Evolutionary conservation across 2,113 vertebrate genomes (phyloP).

Genomic region (Entosphenus tridentatus): DNA sequence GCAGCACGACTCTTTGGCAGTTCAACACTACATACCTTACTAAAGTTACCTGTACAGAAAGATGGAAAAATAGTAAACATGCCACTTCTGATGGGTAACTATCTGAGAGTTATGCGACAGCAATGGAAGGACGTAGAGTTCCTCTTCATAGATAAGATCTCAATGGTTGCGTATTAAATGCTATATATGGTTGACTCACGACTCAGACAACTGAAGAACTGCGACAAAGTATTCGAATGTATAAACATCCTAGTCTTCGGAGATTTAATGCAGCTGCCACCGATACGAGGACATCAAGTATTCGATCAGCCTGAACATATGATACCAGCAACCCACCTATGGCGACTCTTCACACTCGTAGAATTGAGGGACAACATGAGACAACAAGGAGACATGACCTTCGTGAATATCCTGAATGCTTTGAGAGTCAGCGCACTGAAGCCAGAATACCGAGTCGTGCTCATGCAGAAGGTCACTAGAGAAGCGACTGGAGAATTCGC

Average conservation of each 20-base stretch:
- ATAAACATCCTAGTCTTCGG: not conserved
- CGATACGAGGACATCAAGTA: not conserved
- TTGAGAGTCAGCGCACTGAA: not conserved
- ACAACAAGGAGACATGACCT: not conserved
- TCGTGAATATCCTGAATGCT: not conserved
- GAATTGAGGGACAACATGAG: not conserved
- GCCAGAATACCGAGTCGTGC: not conserved
- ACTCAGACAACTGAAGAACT: not conserved
- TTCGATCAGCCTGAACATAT: not conserved
- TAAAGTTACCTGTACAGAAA: not conserved
- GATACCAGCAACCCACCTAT: not conserved
- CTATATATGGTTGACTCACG: not conserved
- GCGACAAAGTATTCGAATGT: not conserved
- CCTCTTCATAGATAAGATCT: not conserved
- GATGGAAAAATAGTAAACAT: not conserved
- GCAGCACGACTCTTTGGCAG: not conserved
- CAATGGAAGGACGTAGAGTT: conserved; percentile 1
- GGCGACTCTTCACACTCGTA: not conserved
- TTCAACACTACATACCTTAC: not conserved
- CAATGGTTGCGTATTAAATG: not conserved
- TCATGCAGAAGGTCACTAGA: not conserved
- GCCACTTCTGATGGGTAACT: not conserved
- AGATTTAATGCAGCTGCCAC: not conserved
- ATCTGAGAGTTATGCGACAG: not conserved
- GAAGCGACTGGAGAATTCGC: not conserved